These are phyloP conservation scores for Pollenia amentaria DNA, from an alignment of 2,888 invertebrate species.

Conservation along the genomic window DNA sequence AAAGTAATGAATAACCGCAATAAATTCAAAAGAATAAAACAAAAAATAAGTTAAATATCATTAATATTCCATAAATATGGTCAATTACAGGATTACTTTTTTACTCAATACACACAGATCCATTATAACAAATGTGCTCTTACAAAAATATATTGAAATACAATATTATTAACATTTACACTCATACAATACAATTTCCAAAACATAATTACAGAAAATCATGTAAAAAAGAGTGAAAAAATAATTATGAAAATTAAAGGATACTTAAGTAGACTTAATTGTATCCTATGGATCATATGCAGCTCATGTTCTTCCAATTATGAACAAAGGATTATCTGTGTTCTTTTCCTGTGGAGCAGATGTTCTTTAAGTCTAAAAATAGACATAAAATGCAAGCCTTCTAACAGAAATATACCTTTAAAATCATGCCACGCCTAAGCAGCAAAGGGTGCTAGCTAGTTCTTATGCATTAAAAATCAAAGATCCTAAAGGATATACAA, in stretches of 20 bases:
- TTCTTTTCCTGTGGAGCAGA: too few relatives aligned
- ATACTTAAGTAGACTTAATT: too few relatives aligned
- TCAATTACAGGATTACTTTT: constrained; percentile 56
- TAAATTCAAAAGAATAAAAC: constrained; percentile 1
- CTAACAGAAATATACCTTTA: too few relatives aligned
- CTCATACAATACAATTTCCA: constrained; percentile 36
- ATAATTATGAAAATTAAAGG: neutral
- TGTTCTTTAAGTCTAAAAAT: too few relatives aligned
- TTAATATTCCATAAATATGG: constrained; percentile 69
- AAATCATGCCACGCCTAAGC: too few relatives aligned
- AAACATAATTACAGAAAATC: constrained; percentile 60
- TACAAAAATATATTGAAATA: neutral
- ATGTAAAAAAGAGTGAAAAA: constrained; percentile 19
- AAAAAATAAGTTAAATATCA: constrained; percentile 40
- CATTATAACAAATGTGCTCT: neutral
- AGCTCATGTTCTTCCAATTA: too few relatives aligned
- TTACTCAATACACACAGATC: neutral
- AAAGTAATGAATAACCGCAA: constrained; percentile 36
- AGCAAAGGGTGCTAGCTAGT: too few relatives aligned
- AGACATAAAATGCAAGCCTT: too few relatives aligned
- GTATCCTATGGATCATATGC: too few relatives aligned
- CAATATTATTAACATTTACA: neutral
- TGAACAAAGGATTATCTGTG: too few relatives aligned
- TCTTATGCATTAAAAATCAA: too few relatives aligned
- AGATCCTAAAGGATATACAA: too few relatives aligned